These are phyloP conservation scores for Scaptomyza montana DNA, from an alignment of 1,140 invertebrate species.

Conservation along the genomic window DNA sequence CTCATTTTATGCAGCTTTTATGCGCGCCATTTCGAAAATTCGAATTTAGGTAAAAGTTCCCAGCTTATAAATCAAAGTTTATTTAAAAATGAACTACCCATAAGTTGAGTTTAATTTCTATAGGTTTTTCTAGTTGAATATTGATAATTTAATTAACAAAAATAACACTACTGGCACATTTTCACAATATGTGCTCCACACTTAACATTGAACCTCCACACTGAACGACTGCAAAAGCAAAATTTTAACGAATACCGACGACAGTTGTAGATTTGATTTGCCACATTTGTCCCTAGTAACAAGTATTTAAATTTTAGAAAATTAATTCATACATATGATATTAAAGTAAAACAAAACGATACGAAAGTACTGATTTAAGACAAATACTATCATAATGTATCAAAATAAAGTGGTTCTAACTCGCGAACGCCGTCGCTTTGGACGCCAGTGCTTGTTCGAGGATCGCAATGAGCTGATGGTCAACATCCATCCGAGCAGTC, in stretches of 20 bases:
- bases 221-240: background rate
- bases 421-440: constrained; percentile 88
- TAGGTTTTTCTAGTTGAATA: too few species aligned
- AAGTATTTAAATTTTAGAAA: background rate
- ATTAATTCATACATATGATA: background rate
- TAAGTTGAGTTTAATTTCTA: too few species aligned
- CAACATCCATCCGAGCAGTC: constrained; percentile 86
- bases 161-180: background rate
- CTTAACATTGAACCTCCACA: background rate
- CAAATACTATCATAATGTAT: constrained; percentile 38
- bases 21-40: background rate
- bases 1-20: background rate
- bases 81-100: too few species aligned
- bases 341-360: background rate
- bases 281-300: background rate
- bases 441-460: constrained; percentile 88
- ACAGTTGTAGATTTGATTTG: background rate
- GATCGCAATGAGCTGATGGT: constrained; percentile 90
- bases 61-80: too few species aligned
- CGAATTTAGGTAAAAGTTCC: too few species aligned
- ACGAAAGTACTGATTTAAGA: background rate
- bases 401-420: constrained; percentile 70
- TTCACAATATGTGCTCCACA: too few species aligned
- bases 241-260: background rate
- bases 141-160: background rate